Evolutionary conservation across 2,888 invertebrate genomes (phyloP), one percentile per base, ranked within the genome.

Genomic region (Nesidiocoris tenuis): DNA sequence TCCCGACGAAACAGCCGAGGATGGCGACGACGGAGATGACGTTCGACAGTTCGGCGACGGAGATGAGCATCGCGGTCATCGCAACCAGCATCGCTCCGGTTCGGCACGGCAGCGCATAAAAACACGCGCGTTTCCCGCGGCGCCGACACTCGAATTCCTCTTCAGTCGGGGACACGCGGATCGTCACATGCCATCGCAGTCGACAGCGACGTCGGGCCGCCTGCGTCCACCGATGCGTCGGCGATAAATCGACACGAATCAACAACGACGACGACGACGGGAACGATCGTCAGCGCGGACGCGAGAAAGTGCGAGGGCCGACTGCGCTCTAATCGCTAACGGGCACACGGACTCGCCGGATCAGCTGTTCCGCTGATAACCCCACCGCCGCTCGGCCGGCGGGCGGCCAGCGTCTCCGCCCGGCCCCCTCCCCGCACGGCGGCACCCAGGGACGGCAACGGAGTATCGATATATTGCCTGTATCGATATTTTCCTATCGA

Each of bases 1-100:
- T 90, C 78, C 89, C 89, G 84, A 90, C 90, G 82, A 91, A 89
- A 83, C 90, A 90, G 82, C 91, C 86, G 77, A 91, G 85, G 78
- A 91, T 89, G 66, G 89, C 90, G 80, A 90, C 87, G 84, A 91
- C 90, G 81, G 90, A 90, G 84, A 91, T 88, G 83, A 91, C 89
- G 85, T 90, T 91, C 81, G 90, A 89, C 84, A 91, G 86, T 84
- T 91, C 91, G 78, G 90, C 90, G 83, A 90, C 87, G 79, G 90
- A 90, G 80, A 91, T 86, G 80, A 88, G 83, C 85, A 88, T 87
- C 80, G 87, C 86, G 82, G 87, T 87, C 86, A 88, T 84, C 81
- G 85, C 81, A 72, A 82, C 80, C 77, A 82, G 80, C 82, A 82
- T 82, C 75, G 64, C 65, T 70, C 59, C 57, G 25, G 57, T 25